phyloP scores from a whole-genome alignment of 2,888 invertebrate species.

The Pristionchus japonicus region DNA sequence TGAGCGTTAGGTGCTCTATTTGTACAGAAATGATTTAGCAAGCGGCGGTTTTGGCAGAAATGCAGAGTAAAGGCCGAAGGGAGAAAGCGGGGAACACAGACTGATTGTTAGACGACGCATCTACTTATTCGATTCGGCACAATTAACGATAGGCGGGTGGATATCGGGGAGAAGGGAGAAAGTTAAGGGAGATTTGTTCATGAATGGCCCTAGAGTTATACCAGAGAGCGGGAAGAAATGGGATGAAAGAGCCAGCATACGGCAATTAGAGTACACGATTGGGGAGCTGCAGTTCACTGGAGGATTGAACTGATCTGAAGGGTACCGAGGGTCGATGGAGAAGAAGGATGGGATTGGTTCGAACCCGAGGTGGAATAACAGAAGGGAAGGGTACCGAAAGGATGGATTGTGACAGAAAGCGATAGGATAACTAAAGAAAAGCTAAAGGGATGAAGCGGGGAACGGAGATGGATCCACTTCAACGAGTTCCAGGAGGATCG shows the following conservation, averaged over 20 bases:
- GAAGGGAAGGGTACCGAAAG: background rate
- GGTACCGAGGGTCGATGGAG: background rate
- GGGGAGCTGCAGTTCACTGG: background rate
- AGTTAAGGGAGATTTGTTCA: background rate
- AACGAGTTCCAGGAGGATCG: constrained; percentile 17
- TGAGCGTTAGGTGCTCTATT: constrained; percentile 20
- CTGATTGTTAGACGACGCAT: background rate
- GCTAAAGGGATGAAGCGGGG: background rate
- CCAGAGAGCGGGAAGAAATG: background rate
- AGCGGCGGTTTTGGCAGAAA: constrained; percentile 7
- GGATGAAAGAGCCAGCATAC: constrained; percentile 2
- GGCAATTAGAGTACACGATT: background rate
- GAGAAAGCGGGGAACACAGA: background rate
- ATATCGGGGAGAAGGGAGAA: background rate
- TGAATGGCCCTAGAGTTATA: constrained; percentile 26
- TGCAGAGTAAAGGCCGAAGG: background rate
- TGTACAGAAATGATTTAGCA: constrained; percentile 19
- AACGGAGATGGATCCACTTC: background rate
- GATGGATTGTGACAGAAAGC: background rate
- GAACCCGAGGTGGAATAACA: background rate
- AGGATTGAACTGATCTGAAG: background rate
- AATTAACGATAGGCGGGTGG: background rate
- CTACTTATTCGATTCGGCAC: constrained; percentile 12
- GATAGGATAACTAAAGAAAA: background rate
- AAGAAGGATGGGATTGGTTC: constrained; percentile 2